Evolutionary conservation across 2,888 invertebrate species (phyloP).

Genomic region (Criorhina ranunculi): DNA sequence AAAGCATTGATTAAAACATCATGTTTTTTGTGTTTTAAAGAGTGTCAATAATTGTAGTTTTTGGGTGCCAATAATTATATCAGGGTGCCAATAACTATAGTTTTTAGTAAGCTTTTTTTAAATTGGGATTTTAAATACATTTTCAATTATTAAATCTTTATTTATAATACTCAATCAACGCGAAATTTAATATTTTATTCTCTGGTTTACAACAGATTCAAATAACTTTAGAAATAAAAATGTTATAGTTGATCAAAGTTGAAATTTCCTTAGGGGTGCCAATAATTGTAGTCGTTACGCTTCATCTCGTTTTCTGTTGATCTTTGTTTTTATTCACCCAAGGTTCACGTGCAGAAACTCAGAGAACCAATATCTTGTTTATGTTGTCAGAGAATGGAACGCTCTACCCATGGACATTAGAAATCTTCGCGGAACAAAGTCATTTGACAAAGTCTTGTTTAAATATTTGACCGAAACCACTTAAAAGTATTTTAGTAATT

Average conservation of each 20-base stretch:
- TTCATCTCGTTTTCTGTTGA: too few relatives aligned
- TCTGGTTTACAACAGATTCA: constrained; percentile 5
- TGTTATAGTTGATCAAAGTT: constrained; percentile 5
- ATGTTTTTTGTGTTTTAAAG: constrained; percentile 5
- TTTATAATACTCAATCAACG: constrained; percentile 2
- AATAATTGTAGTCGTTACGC: constrained; percentile 4
- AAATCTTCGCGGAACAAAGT: too few relatives aligned
- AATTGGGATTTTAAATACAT: constrained; percentile 2
- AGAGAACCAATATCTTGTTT: too few relatives aligned
- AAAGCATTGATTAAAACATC: constrained; percentile 7
- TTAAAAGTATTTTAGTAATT: too few relatives aligned
- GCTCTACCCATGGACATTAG: too few relatives aligned
- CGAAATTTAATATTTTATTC: not conserved
- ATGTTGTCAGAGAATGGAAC: too few relatives aligned
- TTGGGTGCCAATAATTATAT: constrained; percentile 10
- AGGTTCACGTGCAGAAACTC: too few relatives aligned
- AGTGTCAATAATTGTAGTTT: constrained; percentile 4
- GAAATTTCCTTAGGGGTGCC: constrained; percentile 11
- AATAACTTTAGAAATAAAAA: not conserved
- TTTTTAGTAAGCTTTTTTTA: constrained; percentile 8
- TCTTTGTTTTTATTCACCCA: too few relatives aligned
- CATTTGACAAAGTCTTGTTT: too few relatives aligned
- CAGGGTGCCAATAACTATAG: constrained; percentile 10
- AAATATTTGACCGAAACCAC: too few relatives aligned
- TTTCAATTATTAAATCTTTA: constrained; percentile 7